Evolutionary conservation across 2,888 invertebrate genomes (phyloP), one percentile per base, ranked within the genome.

Genomic region (Drosophila conformis): DNA sequence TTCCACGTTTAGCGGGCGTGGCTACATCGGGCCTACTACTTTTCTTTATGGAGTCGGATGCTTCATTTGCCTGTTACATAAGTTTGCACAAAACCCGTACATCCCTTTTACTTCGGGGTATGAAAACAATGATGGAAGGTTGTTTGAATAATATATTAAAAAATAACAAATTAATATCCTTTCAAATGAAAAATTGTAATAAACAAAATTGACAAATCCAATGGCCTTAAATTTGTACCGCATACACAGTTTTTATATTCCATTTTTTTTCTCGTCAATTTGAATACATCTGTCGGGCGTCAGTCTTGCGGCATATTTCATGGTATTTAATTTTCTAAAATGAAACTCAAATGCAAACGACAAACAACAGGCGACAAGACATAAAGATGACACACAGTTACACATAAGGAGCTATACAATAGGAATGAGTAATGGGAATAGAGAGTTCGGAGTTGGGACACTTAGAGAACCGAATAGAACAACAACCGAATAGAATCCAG

Each of bases 301-400:
- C 46, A 25, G 46, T 15, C 25, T 46, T 25, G 46, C 15, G 25
- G 25, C 15, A 25, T 8, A 46, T 46, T 46, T 46, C 25, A 25
- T 25, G 25, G 15, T 25, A 25, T 46, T 46, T 46, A 46, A 46
- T 46, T 46, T 46, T 15, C 15, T 46, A 25, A 46, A 46, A 25
- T 46, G 46, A 46, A 15, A 25, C 46, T 25, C 46, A 46, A 15
- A 46, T 25, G 46, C 46, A 46, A 46, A 46, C 15, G 46, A 46
- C 46, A 38, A 38, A 4, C 4, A 18, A 38, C 18, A 38, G n/a
- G 13, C 46, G 21, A 21, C 21, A 46, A 15, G 15, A 46, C 46
- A 25, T 8, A 15, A 42, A 11, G 21, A 21, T 21, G 21, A 5
- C 11, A 11, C 42, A 42, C 46, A 21, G 21, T 15, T 15, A 7